A percentile compares a stretch with the other conserved stretches of the same genome.
These are phyloP conservation scores for Loriculus beryllinus DNA, from an alignment of 2,797 vertebrate genomes.

Conservation along the genomic window DNA sequence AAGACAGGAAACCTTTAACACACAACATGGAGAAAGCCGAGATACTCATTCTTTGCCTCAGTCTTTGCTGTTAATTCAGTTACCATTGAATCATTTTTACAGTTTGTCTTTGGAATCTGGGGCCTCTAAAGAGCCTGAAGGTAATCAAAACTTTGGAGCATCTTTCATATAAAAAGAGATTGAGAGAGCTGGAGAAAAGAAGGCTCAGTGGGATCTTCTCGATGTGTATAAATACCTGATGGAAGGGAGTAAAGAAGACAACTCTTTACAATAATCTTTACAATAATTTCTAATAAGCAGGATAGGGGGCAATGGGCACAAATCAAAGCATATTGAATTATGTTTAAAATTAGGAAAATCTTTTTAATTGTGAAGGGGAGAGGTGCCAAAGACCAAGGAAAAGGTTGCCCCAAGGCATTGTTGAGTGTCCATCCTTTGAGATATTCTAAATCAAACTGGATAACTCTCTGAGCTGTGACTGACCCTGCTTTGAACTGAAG, in stretches of 20 bases:
- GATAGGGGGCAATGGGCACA: background rate
- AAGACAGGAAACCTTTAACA: background rate
- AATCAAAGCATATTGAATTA: background rate
- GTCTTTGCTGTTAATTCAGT: background rate
- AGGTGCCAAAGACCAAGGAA: background rate
- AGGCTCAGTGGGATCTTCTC: accelerated
- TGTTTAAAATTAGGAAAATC: background rate
- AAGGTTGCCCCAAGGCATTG: background rate
- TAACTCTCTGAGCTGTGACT: background rate
- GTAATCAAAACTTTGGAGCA: background rate
- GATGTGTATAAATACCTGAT: background rate
- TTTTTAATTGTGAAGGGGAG: background rate
- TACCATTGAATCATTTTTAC: background rate
- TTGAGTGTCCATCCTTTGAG: background rate
- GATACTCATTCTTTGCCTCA: background rate
- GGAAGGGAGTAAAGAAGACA: accelerated
- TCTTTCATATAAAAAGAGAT: background rate
- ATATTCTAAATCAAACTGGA: background rate
- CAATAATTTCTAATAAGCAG: background rate
- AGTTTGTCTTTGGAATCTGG: background rate
- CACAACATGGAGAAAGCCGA: background rate
- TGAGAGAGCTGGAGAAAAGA: background rate
- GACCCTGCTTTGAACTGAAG: background rate
- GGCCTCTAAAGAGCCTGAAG: background rate
- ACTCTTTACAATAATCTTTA: background rate